Conservation (phyloP, 2,888 invertebrate genomes). For the Cryptocephalus moraei region DNA sequence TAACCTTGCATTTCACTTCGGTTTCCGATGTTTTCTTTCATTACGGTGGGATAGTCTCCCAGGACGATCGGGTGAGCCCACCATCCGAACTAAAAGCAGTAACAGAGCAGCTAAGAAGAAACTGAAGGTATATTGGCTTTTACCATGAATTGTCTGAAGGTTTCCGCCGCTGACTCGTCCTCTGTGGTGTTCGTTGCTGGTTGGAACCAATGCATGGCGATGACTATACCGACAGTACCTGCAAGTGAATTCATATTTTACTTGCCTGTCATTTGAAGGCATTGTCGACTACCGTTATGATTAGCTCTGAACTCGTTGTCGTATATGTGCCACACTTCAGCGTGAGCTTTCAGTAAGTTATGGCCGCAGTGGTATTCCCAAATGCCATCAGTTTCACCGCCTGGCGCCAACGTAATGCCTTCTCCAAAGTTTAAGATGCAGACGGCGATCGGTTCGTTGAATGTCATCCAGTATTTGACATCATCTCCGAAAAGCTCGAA, state of each 20-base stretch:
- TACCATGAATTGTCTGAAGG: slow-evolving; percentile 45
- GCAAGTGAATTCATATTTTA: neutral
- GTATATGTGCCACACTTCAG: slow-evolving; percentile 49
- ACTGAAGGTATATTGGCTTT: slow-evolving; percentile 20
- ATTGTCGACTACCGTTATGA: slow-evolving; percentile 34
- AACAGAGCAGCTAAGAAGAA: neutral
- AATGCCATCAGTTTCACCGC: slow-evolving; percentile 40
- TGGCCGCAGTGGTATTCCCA: slow-evolving; percentile 52
- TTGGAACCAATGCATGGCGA: slow-evolving; percentile 53
- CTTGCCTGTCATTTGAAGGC: neutral
- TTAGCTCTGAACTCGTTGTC: slow-evolving; percentile 43
- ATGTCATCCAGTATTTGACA: slow-evolving; percentile 43
- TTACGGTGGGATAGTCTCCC: slow-evolving; percentile 56
- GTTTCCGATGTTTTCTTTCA: slow-evolving; percentile 49
- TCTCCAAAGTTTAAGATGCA: slow-evolving; percentile 30
- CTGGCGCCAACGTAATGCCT: slow-evolving; percentile 39
- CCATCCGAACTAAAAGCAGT: slow-evolving; percentile 12
- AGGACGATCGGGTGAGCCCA: slow-evolving; percentile 47
- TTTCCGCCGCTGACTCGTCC: slow-evolving; percentile 50
- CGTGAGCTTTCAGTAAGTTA: slow-evolving; percentile 54
- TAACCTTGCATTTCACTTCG: slow-evolving; percentile 50
- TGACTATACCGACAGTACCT: slow-evolving; percentile 35
- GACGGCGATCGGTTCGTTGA: slow-evolving; percentile 41
- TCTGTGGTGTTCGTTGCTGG: slow-evolving; percentile 44
- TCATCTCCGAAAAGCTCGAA: slow-evolving; percentile 28